These are phyloP conservation scores for Zenarchopterus dispar DNA, from an alignment of 2,797 vertebrate species.

Conservation along the genomic window DNA sequence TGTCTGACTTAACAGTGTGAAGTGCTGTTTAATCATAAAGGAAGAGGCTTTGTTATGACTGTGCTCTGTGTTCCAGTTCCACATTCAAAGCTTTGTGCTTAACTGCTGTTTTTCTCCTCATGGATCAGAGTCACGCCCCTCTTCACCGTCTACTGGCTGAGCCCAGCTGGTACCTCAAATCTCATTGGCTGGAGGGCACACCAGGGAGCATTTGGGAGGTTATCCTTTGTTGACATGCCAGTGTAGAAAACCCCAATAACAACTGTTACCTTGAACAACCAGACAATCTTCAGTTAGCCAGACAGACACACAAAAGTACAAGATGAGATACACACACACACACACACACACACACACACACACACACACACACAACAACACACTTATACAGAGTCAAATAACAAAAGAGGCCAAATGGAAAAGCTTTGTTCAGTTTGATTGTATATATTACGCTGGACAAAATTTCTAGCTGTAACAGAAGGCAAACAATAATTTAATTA, in stretches of 20 bases:
- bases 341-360: background rate
- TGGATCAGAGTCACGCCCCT: conserved; percentile 54
- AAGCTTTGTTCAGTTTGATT: conserved; percentile 48
- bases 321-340: conserved; percentile 17
- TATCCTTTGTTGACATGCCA: conserved; percentile 81
- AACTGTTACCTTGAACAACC: conserved; percentile 76
- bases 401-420: conserved; percentile 30
- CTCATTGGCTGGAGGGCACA: conserved; percentile 67
- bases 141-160: conserved; percentile 62
- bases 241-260: conserved; percentile 74
- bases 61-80: conserved; percentile 60
- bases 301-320: conserved; percentile 32
- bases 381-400: conserved; percentile 4
- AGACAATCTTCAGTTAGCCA: conserved; percentile 56
- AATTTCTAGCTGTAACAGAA: conserved; percentile 25
- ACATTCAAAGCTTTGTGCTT: conserved; percentile 78
- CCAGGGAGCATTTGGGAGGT: conserved; percentile 61
- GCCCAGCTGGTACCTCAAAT: conserved; percentile 52
- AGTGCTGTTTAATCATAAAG: conserved; percentile 33
- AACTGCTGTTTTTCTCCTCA: conserved; percentile 61
- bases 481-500: conserved; percentile 37
- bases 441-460: conserved; percentile 8
- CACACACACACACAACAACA: too few relatives aligned
- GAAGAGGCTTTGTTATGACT: conserved; percentile 72
- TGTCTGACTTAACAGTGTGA: conserved; percentile 41